Percentiles rank a stretch among this genome's conserved stretches.
Evolutionary conservation across 2,113 vertebrate species (phyloP).

Genomic region (Caranx melampygus): DNA sequence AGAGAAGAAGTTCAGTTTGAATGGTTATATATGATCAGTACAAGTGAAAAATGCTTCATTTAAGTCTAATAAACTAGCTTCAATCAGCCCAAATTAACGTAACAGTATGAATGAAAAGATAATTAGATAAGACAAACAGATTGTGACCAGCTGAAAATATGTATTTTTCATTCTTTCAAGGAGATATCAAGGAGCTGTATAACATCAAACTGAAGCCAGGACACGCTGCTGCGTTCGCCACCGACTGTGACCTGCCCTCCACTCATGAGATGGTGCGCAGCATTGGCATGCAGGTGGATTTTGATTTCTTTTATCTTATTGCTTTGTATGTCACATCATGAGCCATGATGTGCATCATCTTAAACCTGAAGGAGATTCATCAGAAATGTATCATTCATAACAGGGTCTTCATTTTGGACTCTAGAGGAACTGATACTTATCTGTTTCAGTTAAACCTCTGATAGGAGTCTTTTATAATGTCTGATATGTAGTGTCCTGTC

Average conservation of each 20-base stretch:
- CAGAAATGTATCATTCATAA: neutral
- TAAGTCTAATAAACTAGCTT: no score
- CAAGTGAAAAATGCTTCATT: no score
- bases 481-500: constrained; percentile 12
- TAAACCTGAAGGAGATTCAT: no score
- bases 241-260: constrained; percentile 92
- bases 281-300: constrained; percentile 93
- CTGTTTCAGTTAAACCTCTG: neutral
- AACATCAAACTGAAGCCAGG: constrained; percentile 86
- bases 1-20: no score
- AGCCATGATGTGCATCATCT: no score
- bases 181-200: constrained; percentile 93
- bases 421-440: no score
- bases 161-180: constrained; percentile 70
- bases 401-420: neutral
- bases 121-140: no score
- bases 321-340: neutral
- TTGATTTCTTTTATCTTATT: neutral
- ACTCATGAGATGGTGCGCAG: constrained; percentile 92
- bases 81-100: no score
- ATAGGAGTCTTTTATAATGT: neutral
- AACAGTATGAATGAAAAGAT: no score
- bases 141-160: neutral
- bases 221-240: constrained; percentile 94
- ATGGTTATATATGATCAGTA: no score